Evolutionary conservation across 2,797 vertebrate species (phyloP), one percentile per base, ranked within the genome.

Genomic region (Spheniscus humboldti): DNA sequence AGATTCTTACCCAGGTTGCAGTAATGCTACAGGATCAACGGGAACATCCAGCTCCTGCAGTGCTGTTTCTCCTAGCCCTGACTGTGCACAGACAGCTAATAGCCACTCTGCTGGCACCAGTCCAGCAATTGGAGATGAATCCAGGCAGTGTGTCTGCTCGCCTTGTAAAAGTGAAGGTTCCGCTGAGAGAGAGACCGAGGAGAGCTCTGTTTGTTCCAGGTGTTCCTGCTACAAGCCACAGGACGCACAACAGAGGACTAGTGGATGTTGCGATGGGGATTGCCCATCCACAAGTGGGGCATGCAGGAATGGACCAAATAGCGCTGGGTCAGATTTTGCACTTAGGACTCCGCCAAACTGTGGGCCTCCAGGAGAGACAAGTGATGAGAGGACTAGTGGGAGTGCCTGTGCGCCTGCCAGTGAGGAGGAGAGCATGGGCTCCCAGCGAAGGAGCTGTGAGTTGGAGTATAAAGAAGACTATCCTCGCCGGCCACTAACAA

Each of bases 401-500:
- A 97, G 82, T 95, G 80, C 79, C 95, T 95, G 84, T 88, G 97
- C 95, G 96, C 94, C 95, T 96, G 88, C 95, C 94, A 91, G 94
- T 86, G 97, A 95, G 95, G 96, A 97, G 92, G 97, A 97, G 94
- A 97, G 97, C 95, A 10, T 24, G 24, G 90, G 94, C 94, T 94
- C 97, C 89, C 98, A 95, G 94, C 96, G 82, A 88, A 93, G 90
- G 83, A 96, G 92, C 90, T 97, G 92, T 96, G 97, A 97, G 95
- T 66, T 96, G 97, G 91, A 96, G 68, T 96, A 94, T 92, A 81
- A 96, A 94, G 98, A 98, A 84, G 98, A 98, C 84, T 98, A 99
- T 88, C 98, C 98, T 33, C 98, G 99, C 87, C 98, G 99, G 94
- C 99, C 99, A 30, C 96, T 99, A 93, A 99, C 99, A 63, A 98